A percentile compares a stretch with the other conserved stretches of the same genome.
Conservation (phyloP, 1,140 invertebrate genomes). For the Papilio helenus region DNA sequence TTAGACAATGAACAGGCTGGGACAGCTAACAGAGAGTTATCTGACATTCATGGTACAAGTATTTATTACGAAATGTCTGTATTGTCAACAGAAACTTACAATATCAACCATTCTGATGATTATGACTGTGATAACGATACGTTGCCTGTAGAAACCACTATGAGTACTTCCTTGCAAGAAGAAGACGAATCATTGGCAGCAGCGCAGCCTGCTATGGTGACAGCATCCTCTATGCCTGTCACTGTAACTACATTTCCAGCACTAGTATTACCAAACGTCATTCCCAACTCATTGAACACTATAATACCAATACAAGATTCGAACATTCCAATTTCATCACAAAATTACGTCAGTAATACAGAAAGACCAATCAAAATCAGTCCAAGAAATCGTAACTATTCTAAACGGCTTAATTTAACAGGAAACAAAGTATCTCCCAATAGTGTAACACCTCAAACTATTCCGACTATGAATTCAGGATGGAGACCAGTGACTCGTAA, state of each 20-base stretch:
- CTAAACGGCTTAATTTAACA: constrained; percentile 68
- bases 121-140: constrained; percentile 76
- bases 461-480: constrained; percentile 46
- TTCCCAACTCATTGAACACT: constrained; percentile 39
- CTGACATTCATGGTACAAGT: constrained; percentile 78
- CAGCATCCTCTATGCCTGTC: constrained; percentile 47
- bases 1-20: constrained; percentile 73
- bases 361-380: constrained; percentile 55
- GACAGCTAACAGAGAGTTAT: constrained; percentile 66
- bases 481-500: constrained; percentile 57
- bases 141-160: constrained; percentile 53
- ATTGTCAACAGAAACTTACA: constrained; percentile 78
- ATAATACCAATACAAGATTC: constrained; percentile 37
- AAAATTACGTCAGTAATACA: constrained; percentile 60
- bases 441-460: constrained; percentile 63
- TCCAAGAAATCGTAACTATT: constrained; percentile 69
- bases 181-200: constrained; percentile 59
- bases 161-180: constrained; percentile 61
- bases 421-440: constrained; percentile 70
- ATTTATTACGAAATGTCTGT: constrained; percentile 81
- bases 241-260: constrained; percentile 46
- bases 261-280: constrained; percentile 35
- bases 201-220: constrained; percentile 48
- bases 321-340: constrained; percentile 58
- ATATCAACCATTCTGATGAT: constrained; percentile 66